Conservation (phyloP, 2,888 invertebrate species). For the Argyresthia albistria region DNA sequence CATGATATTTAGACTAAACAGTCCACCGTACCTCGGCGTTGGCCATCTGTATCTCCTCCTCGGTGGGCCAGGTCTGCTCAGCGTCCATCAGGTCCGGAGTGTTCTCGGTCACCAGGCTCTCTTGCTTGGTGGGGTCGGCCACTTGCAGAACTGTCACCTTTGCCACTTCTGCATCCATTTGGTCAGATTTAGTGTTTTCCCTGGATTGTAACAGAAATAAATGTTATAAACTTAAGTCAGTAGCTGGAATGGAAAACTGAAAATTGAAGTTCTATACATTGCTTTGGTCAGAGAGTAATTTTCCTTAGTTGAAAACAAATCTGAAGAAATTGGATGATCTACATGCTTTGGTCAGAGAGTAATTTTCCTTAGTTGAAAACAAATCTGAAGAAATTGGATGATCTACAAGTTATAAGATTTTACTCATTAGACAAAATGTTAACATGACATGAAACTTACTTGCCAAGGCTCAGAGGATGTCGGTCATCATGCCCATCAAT, state of each 20-base stretch:
- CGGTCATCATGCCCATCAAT: slow-evolving; percentile 83
- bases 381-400: too few relatives aligned
- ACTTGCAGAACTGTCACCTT: slow-evolving; percentile 65
- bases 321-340: too few relatives aligned
- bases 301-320: neutral
- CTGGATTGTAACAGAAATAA: slow-evolving; percentile 11
- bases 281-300: too few relatives aligned
- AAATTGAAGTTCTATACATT: neutral
- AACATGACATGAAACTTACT: slow-evolving; percentile 22
- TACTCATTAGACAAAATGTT: too few relatives aligned
- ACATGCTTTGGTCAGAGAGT: too few relatives aligned
- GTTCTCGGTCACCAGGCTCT: slow-evolving; percentile 84
- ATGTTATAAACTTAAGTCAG: neutral
- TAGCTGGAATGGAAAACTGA: neutral
- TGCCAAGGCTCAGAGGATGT: slow-evolving; percentile 72
- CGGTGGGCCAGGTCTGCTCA: slow-evolving; percentile 97
- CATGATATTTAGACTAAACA: too few relatives aligned
- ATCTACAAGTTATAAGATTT: too few relatives aligned
- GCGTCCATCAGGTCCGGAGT: slow-evolving; percentile 92
- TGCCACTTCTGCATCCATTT: slow-evolving; percentile 46
- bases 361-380: neutral
- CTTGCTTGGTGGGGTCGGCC: slow-evolving; percentile 79
- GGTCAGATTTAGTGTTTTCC: slow-evolving; percentile 49
- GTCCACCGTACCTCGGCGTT: slow-evolving; percentile 56
- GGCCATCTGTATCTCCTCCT: slow-evolving; percentile 87